These are phyloP conservation scores for Glyphotaelius pellucidus DNA, from an alignment of 2,888 invertebrate species.

Conservation along the genomic window DNA sequence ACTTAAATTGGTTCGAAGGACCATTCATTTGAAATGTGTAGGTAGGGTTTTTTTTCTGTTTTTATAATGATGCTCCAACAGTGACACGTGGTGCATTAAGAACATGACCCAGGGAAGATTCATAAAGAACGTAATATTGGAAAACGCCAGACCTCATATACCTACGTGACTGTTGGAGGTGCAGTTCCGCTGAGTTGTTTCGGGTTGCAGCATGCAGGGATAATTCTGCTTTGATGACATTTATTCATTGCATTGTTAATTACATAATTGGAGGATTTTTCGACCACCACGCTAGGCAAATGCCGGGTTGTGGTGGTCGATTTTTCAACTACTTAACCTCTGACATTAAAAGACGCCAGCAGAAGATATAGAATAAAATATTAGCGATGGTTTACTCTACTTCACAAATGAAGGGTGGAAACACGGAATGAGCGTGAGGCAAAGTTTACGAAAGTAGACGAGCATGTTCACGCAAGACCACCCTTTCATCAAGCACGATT, in stretches of 20 bases:
- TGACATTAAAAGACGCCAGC: neutral
- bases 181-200: neutral
- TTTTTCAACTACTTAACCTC: neutral
- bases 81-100: neutral
- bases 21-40: no score
- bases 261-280: no score
- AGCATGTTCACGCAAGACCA: neutral
- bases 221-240: neutral
- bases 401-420: neutral
- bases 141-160: neutral
- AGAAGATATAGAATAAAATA: neutral
- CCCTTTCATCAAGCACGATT: neutral
- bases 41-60: no score
- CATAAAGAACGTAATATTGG: neutral
- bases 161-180: neutral
- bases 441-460: neutral
- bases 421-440: neutral
- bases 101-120: neutral
- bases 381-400: neutral
- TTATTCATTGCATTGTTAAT: no score
- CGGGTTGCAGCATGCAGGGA: neutral
- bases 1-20: no score
- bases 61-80: no score
- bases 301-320: no score
- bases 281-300: no score